Conservation (phyloP, 2,113 vertebrate genomes). For the Boulengeromyrus knoepffleri region DNA sequence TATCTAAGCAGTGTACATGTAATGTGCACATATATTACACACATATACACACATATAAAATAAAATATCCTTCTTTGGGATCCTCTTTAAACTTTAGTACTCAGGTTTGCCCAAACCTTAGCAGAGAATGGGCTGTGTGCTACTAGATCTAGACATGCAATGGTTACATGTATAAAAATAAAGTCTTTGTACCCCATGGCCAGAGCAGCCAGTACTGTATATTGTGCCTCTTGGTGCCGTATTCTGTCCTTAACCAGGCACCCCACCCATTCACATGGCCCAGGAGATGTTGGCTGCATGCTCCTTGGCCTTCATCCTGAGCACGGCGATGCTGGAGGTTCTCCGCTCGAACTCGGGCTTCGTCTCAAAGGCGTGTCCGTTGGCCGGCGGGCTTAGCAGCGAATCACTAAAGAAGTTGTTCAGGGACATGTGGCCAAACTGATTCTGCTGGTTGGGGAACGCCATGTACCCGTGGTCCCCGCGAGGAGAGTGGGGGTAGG, state of each 20-base stretch:
- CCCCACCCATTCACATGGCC: conserved; percentile 76
- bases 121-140: neutral
- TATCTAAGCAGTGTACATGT: neutral
- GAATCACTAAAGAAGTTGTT: conserved; percentile 98
- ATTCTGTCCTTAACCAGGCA: conserved; percentile 33
- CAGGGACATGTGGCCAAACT: conserved; percentile 86
- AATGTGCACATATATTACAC: neutral
- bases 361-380: conserved; percentile 83
- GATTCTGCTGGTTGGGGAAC: conserved; percentile 92
- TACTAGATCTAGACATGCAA: conserved; percentile 1
- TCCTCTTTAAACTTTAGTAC: neutral
- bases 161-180: neutral
- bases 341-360: conserved; percentile 95
- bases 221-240: conserved; percentile 20
- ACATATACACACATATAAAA: neutral
- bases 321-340: conserved; percentile 94
- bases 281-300: conserved; percentile 97
- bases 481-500: conserved; percentile 84
- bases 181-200: neutral
- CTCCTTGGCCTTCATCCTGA: conserved; percentile 98
- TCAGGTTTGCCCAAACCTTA: neutral
- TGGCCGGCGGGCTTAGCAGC: conserved; percentile 74
- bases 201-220: neutral
- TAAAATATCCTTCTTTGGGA: neutral
- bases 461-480: conserved; percentile 83